Base-by-base conservation (phyloP, 64 coral and sea anemone genomes). In the Hydrozoanthus tunicans region DNA sequence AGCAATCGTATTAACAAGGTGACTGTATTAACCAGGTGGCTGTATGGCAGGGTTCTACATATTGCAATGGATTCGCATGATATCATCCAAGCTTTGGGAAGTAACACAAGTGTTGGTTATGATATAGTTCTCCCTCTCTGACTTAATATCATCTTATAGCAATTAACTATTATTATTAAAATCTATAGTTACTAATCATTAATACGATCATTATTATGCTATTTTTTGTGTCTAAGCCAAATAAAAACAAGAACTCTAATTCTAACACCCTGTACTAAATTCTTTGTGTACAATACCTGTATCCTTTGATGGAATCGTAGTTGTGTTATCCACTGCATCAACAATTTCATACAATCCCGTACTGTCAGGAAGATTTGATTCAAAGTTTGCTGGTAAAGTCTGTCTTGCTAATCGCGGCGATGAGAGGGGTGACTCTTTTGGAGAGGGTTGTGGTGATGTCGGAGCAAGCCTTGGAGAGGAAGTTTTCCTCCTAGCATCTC, bases 321-420 rank as follows among this genome's bases (percentile, higher is more conserved):
- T 88, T 15, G 66, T 14, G 3, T 12, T 88, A 5, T 88, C 68
- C 27, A 55, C 3, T 57, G 32, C 15, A 20, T 88, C 84, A 17
- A 88, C 84, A 88, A 88, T 74, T 54, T 88, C 84, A 59, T 85
- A 85, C 27, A 85, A 85, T 20, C 54, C 66, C 15, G 67, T 60
- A 73, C n/a, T 86, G 7, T 58, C 51, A 57, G 82, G 4, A 86
- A 72, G 1, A 86, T 14, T 59, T 7, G 84, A 56, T 88, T 88
- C 84, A 88, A 74, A 88, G 53, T 88, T 52, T 61, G 84, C 66
- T 17, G 84, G 68, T 74, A 88, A 59, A 2, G 84, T 88, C 54
- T 51, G 25, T 17, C 66, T 66, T 27, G 69, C 59, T 14, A 32
- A 9, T 17, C 81, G 51, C 15, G 77, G 77, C 20, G 84, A 88